These are phyloP conservation scores for Enteromius paludinosus DNA, from an alignment of 2,797 vertebrate genomes.

Conservation along the genomic window DNA sequence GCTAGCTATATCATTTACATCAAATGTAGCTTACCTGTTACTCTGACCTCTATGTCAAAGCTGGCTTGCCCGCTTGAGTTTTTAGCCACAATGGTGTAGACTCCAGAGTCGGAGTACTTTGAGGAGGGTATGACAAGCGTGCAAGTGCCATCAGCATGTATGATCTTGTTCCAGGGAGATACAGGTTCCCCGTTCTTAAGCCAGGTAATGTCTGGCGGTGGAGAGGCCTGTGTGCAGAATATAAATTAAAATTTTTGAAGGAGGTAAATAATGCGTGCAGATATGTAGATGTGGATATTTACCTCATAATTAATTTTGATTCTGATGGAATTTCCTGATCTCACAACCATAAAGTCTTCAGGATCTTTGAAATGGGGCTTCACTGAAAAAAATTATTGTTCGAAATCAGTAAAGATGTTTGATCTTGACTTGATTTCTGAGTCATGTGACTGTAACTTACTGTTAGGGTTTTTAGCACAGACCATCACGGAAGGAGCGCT, in stretches of 20 bases:
- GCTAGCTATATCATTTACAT: not conserved
- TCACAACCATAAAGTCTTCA: slow-evolving; percentile 80
- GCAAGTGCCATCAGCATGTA: slow-evolving; percentile 75
- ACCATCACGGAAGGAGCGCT: slow-evolving; percentile 80
- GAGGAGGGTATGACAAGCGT: slow-evolving; percentile 84
- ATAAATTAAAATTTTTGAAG: not conserved
- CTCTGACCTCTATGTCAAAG: slow-evolving; percentile 81
- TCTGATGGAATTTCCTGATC: slow-evolving; percentile 79
- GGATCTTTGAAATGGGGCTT: slow-evolving; percentile 81
- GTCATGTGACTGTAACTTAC: slow-evolving; percentile 74
- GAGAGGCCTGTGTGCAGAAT: slow-evolving; percentile 76
- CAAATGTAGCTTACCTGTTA: slow-evolving; percentile 80
- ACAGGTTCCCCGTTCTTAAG: slow-evolving; percentile 83
- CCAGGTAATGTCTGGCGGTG: slow-evolving; percentile 84
- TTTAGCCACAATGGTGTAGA: slow-evolving; percentile 81
- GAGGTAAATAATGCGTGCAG: not conserved
- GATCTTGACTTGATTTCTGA: not conserved
- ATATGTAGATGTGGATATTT: not conserved
- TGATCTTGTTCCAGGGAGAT: slow-evolving; percentile 71
- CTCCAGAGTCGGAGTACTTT: slow-evolving; percentile 78
- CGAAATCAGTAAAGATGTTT: not conserved
- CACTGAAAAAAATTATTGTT: slow-evolving; percentile 70
- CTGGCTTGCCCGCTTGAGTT: slow-evolving; percentile 75
- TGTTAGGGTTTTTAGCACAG: slow-evolving; percentile 81
- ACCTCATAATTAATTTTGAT: slow-evolving; percentile 86